Evolutionary conservation across 2,113 vertebrate species (phyloP).

Genomic region (Lagopus leucura): DNA sequence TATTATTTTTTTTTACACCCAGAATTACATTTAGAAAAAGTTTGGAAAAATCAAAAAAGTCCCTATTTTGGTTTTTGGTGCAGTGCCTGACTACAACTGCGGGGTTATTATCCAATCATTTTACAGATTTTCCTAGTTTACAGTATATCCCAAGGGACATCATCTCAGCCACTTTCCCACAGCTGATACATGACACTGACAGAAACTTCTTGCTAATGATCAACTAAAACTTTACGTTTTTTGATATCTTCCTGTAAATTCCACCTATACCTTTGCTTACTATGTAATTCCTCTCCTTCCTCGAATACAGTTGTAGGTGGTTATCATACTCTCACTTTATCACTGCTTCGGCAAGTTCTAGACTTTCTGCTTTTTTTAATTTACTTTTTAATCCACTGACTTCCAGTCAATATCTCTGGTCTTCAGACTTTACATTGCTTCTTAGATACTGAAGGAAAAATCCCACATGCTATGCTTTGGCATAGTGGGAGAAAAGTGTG

Average conservation of each 20-base stretch:
- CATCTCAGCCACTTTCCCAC: neutral
- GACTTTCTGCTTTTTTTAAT: neutral
- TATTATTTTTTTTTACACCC: neutral
- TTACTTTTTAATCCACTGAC: neutral
- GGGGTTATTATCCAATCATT: neutral
- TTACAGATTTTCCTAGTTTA: neutral
- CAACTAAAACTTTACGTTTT: conserved; percentile 24
- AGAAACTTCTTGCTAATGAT: conserved; percentile 22
- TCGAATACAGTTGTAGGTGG: conserved; percentile 42
- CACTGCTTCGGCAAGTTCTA: conserved; percentile 1
- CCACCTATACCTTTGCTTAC: neutral
- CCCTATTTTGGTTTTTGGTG: neutral
- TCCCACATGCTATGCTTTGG: neutral
- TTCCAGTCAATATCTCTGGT: neutral
- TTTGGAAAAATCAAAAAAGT: neutral
- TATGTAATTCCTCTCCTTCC: conserved; percentile 21
- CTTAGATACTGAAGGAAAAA: neutral
- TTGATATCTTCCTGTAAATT: conserved; percentile 31
- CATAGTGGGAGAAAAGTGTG: neutral
- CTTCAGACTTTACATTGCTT: neutral
- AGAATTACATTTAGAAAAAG: neutral
- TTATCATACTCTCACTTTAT: conserved; percentile 40
- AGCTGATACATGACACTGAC: conserved; percentile 21
- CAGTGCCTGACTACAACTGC: neutral
- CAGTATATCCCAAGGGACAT: neutral